Conservation (phyloP, 2,113 vertebrate species). For the Deroptyus accipitrinus region DNA sequence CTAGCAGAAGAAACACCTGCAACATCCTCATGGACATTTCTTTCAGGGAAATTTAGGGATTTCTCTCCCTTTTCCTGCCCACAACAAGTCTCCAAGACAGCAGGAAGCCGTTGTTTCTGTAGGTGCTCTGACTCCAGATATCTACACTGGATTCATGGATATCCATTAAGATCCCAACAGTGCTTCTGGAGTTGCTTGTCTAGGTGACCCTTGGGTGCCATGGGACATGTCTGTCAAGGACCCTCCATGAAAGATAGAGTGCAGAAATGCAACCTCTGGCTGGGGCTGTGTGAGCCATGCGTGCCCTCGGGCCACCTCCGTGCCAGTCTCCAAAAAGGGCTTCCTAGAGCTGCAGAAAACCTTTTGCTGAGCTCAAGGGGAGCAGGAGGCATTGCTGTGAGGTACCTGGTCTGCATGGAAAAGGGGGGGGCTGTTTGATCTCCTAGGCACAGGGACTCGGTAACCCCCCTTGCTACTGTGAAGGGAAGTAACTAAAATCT, state of each 20-base stretch:
- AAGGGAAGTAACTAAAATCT: not conserved
- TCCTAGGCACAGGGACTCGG: not conserved
- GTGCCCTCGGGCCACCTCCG: not conserved
- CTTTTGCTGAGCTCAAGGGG: not conserved
- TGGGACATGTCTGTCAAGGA: not conserved
- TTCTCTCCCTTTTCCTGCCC: not conserved
- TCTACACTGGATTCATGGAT: not conserved
- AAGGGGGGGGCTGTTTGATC: not conserved
- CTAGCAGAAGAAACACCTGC: not conserved
- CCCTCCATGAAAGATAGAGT: rapidly evolving
- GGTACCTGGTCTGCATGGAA: not conserved
- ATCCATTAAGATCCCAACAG: rapidly evolving
- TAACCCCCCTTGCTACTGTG: not conserved
- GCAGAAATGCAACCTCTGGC: not conserved
- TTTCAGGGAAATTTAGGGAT: not conserved
- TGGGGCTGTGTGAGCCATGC: rapidly evolving
- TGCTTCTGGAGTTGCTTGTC: not conserved
- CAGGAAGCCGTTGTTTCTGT: not conserved
- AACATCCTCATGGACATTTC: not conserved
- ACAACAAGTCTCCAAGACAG: not conserved
- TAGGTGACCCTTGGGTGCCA: not conserved
- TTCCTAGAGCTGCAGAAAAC: not conserved
- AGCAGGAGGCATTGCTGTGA: not conserved
- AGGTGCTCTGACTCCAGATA: not conserved
- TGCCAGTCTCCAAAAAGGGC: not conserved